Base-by-base conservation (phyloP, 2,797 vertebrate genomes). In the Hydrocynus forskahlii region DNA sequence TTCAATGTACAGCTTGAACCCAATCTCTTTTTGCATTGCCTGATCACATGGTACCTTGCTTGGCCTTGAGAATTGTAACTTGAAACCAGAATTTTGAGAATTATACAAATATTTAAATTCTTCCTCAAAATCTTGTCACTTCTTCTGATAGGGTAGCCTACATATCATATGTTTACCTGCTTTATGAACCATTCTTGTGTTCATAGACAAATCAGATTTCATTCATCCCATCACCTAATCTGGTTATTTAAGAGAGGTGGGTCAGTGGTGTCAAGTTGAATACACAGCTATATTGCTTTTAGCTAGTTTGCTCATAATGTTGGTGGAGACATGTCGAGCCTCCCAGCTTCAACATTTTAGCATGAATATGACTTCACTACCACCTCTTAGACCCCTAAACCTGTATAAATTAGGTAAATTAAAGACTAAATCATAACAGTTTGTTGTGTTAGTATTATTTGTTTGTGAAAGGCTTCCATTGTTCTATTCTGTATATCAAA, bases 231-330 rank as follows among this genome's bases (percentile, higher is more conserved):
- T 1, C 29, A 29, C 29, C 29, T 29, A 29, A 29, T 29, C n/a
- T n/a, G n/a, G n/a, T n/a, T n/a, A n/a, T n/a, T n/a, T n/a, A n/a
- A 29, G 29, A 29, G 29, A 29, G 29, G 29, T 29, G 29, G 29
- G 19, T 72, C 25, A 16, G 43, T 29, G 75, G 35, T 77, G 69
- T 45, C 69, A 81, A 35, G 74, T 73, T 14, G 63, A 70, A 50
- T 43, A 54, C 70, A n/a, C 76, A 59, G 23, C 57, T 67, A 63
- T 48, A 7, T 55, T 43, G 59, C 23, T 71, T 48, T 17, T 35
- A 40, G 29, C 60, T 57, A 52, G 21, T 43, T 70, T 60, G 70
- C 80, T 80, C 76, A 76, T 48, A 66, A 75, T 73, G 13, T 69
- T 67, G 62, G 60, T 62, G 64, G 16, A 25, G 29, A 67, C 21